A percentile compares a stretch with the other conserved stretches of the same genome.
phyloP scores from a whole-genome alignment of 2,113 vertebrate species.

The Dipodomys merriami region DNA sequence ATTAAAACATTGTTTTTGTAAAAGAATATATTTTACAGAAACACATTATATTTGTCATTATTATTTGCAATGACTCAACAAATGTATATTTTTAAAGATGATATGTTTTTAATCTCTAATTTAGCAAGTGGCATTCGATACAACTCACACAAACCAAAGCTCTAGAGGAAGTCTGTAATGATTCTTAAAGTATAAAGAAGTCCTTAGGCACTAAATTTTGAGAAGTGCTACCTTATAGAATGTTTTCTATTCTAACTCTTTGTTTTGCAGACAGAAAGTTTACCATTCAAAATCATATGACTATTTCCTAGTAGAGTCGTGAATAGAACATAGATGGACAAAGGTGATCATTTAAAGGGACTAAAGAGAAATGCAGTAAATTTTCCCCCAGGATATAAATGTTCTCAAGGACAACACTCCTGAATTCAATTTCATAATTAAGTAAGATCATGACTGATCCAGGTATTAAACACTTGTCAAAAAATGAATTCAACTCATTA shows the following conservation, averaged over 20 bases:
- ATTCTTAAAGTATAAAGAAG: not conserved
- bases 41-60: not conserved
- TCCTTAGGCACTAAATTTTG: not conserved
- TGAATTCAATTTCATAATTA: conserved; percentile 48
- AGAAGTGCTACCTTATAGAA: not conserved
- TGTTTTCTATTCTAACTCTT: not conserved
- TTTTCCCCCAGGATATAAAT: not conserved
- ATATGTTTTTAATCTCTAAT: conserved; percentile 23
- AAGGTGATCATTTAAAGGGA: not conserved
- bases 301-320: not conserved
- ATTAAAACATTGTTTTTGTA: conserved; percentile 21
- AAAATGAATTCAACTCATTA: conserved; percentile 18
- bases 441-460: conserved; percentile 1
- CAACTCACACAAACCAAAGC: not conserved
- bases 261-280: conserved; percentile 5
- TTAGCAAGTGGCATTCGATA: not conserved
- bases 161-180: not conserved
- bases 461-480: not conserved
- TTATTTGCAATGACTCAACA: conserved; percentile 28
- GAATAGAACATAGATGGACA: not conserved
- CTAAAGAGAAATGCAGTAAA: not conserved
- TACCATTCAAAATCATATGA: conserved; percentile 2
- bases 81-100: not conserved
- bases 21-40: not conserved
- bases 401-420: conserved; percentile 19